Base-by-base conservation (phyloP, 2,888 invertebrate species). In the Abscondita cerata region DNA sequence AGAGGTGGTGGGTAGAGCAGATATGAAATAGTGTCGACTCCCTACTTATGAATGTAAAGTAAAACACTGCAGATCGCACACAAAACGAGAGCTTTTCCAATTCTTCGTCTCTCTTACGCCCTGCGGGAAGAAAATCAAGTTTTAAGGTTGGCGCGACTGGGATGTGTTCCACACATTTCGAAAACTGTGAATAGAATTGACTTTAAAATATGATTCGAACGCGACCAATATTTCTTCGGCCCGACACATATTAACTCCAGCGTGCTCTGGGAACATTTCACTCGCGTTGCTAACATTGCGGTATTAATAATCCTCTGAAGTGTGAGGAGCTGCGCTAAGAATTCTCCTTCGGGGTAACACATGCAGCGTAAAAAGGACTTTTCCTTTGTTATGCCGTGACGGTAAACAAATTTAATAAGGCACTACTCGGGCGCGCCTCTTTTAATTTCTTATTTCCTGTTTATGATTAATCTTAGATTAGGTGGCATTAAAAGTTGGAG, bases 1-100 rank as follows among this genome's bases (percentile, higher is more conserved):
- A 76, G 76, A 76, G 76, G 76, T 75, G 75, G 74, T 25, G 25
- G 44, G 75, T 73, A 75, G n/a, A n/a, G 73, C 75, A 75, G 77
- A 78, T 77, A 77, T 78, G 76, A 78, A 77, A 78, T 77, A 78
- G 75, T 76, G 75, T 71, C 72, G 70, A 69, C 71, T 70, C 72
- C 66, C 75, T 75, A 75, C 77, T 77, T 77, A 78, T 76, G 76
- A 78, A 78, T 78, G 77, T 77, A 75, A 77, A 76, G 75, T 77
- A 73, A 78, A 78, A 78, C 76, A 75, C 70, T 73, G 70, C 62
- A 64, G 66, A 57, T 44, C 54, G 57, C 56, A 58, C 52, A 58
- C 40, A 53, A 34, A 53, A 48, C 50, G 40, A 52, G 50, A 47
- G 52, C 52, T 38, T 44, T 48, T 41, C 52, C 38, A 55, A 55